A percentile compares a stretch with the other conserved stretches of the same genome.
Evolutionary conservation across 1,140 invertebrate genomes (phyloP).

Genomic region (Drosophila ogumai): DNA sequence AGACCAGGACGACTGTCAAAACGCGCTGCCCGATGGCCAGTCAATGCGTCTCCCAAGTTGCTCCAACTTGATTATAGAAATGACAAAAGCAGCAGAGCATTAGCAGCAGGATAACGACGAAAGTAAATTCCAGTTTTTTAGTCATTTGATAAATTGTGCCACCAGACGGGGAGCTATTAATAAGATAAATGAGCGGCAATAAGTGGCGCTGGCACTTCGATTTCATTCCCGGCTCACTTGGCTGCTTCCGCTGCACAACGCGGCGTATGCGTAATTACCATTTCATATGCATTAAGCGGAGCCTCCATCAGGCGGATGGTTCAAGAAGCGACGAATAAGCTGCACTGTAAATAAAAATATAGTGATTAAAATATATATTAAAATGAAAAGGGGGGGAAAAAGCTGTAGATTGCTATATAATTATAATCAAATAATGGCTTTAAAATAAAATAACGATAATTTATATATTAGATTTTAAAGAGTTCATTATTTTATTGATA

Average conservation of each 20-base stretch:
- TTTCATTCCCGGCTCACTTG: slow-evolving; percentile 45
- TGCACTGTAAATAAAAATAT: slow-evolving; percentile 6
- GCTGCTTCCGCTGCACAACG: slow-evolving; percentile 70
- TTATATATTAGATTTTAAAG: no score
- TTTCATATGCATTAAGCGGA: slow-evolving; percentile 80
- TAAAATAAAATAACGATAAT: no score
- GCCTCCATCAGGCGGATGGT: slow-evolving; percentile 58
- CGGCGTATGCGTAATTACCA: slow-evolving; percentile 80
- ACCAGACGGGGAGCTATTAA: slow-evolving; percentile 60
- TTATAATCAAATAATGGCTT: no score
- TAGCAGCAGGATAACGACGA: slow-evolving; percentile 14
- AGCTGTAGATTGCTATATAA: no score
- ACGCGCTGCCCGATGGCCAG: slow-evolving; percentile 33
- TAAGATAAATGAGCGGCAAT: slow-evolving; percentile 80
- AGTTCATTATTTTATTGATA: no score
- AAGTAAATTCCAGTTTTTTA: slow-evolving; percentile 45
- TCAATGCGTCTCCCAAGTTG: slow-evolving; percentile 38
- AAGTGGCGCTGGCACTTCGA: slow-evolving; percentile 64
- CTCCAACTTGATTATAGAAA: slow-evolving; percentile 70
- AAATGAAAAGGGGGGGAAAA: neutral
- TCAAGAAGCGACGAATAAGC: slow-evolving; percentile 45
- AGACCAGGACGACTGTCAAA: slow-evolving; percentile 71
- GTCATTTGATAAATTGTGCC: slow-evolving; percentile 69
- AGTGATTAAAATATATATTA: no score
- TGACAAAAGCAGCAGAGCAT: slow-evolving; percentile 66